Percentiles rank a stretch among this genome's conserved stretches.
phyloP scores from a whole-genome alignment of 1,140 invertebrate genomes.

The Trichonephila inaurata region DNA sequence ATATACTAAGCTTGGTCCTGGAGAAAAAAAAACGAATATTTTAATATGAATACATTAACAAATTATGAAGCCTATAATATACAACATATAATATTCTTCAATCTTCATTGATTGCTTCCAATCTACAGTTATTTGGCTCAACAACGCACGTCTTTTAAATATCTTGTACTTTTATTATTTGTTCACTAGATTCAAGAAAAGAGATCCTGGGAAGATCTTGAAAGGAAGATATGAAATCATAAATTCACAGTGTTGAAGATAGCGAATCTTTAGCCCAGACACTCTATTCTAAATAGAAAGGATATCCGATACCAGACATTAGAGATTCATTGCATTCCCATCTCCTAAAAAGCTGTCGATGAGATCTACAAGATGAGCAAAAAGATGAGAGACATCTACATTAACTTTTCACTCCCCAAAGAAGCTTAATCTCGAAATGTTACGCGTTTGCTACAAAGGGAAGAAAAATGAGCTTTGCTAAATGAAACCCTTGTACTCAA shows the following conservation, averaged over 20 bases:
- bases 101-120: too few species aligned
- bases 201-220: background rate
- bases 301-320: background rate
- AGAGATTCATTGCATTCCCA: background rate
- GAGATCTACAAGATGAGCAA: background rate
- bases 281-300: background rate
- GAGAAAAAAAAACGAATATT: too few species aligned
- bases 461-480: conserved; percentile 47
- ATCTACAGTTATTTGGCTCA: too few species aligned
- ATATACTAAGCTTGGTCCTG: too few species aligned
- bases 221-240: background rate
- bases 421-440: background rate
- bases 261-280: background rate
- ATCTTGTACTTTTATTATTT: too few species aligned
- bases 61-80: too few species aligned
- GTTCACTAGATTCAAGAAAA: too few species aligned
- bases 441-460: background rate
- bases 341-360: background rate
- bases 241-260: background rate
- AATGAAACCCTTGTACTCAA: conserved; percentile 26
- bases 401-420: background rate
- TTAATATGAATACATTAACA: too few species aligned
- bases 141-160: too few species aligned
- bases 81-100: too few species aligned
- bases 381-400: conserved; percentile 13